Conservation (phyloP, 2,113 vertebrate species). For the Gymnorhina tibicen region DNA sequence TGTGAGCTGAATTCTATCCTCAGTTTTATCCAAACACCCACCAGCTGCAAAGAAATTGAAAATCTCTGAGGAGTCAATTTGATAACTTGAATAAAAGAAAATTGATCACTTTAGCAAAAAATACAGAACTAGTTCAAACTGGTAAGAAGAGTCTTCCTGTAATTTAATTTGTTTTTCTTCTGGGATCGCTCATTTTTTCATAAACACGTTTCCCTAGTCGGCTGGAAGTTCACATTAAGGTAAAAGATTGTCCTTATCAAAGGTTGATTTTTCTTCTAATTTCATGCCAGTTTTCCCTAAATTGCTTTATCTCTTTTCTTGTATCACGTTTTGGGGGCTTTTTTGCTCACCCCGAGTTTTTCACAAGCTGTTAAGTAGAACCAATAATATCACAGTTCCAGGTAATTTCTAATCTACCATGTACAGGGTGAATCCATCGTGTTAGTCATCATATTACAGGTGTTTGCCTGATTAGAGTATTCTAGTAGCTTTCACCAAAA, state of each 20-base stretch:
- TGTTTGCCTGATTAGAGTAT: background rate
- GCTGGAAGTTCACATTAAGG: background rate
- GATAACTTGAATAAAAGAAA: constrained; percentile 14
- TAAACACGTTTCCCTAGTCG: background rate
- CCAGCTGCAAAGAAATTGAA: constrained; percentile 24
- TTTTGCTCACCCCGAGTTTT: background rate
- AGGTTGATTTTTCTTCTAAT: background rate
- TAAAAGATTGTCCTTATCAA: background rate
- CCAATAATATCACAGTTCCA: background rate
- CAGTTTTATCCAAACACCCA: background rate
- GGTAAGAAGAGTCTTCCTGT: background rate
- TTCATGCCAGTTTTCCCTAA: background rate
- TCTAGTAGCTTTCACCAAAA: background rate
- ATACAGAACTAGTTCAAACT: background rate
- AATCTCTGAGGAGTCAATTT: constrained; percentile 16
- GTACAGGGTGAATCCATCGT: background rate
- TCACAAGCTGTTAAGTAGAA: background rate
- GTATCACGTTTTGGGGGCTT: background rate
- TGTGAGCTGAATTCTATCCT: background rate
- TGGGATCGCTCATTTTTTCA: background rate
- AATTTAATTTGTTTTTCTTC: constrained; percentile 12
- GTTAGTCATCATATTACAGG: background rate
- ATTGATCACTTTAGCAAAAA: constrained; percentile 33
- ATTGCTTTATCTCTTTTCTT: background rate
- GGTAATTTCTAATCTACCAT: background rate